Conservation (phyloP, 1,140 invertebrate genomes). For the Xylocopa sonorina region DNA sequence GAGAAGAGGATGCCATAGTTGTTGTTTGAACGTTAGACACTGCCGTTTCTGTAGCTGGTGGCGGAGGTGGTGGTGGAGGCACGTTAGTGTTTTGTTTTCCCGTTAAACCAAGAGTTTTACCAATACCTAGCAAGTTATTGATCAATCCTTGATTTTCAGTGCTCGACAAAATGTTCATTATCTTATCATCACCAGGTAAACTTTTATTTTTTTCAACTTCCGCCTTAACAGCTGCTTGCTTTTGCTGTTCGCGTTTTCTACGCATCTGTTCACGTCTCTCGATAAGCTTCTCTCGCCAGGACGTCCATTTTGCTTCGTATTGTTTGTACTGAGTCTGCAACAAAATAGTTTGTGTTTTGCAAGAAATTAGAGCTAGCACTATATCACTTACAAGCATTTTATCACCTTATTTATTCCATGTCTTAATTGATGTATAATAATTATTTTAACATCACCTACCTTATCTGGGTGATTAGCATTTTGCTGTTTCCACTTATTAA, state of each 20-base stretch:
- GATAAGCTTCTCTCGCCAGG: conserved; percentile 88
- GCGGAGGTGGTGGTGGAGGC: conserved; percentile 49
- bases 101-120: conserved; percentile 79
- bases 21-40: conserved; percentile 23
- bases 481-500: conserved; percentile 91
- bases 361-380: conserved; percentile 12
- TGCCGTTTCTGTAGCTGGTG: conserved; percentile 51
- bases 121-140: conserved; percentile 79
- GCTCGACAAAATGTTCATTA: conserved; percentile 78
- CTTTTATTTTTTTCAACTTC: conserved; percentile 77
- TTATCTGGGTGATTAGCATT: conserved; percentile 93
- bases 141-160: conserved; percentile 80
- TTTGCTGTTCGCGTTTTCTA: conserved; percentile 84
- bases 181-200: conserved; percentile 78
- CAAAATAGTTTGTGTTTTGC: conserved; percentile 21
- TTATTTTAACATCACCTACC: conserved; percentile 75
- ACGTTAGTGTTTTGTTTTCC: conserved; percentile 69
- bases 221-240: conserved; percentile 68
- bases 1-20: conserved; percentile 2
- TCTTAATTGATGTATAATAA: neutral
- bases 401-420: neutral
- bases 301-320: conserved; percentile 92
- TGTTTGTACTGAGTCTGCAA: conserved; percentile 87
- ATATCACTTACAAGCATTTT: neutral
- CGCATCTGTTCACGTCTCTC: conserved; percentile 91